These are phyloP conservation scores for Pseudobourletiella spinata DNA, from an alignment of 1,140 invertebrate genomes.

Conservation along the genomic window DNA sequence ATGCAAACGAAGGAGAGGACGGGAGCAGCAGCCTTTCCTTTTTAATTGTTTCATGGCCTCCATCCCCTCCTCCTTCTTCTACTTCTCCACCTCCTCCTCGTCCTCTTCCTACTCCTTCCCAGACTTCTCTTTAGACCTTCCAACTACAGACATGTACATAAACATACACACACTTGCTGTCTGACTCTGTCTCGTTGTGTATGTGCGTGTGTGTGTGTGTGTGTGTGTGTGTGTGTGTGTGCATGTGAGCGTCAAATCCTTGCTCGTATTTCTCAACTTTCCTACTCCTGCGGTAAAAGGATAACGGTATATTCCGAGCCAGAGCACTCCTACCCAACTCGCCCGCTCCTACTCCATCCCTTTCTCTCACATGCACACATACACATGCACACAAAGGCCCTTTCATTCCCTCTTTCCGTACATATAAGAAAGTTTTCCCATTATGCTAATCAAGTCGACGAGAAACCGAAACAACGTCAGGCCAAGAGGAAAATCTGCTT, in stretches of 20 bases:
- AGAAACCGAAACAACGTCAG: constrained; percentile 25
- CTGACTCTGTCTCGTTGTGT: too few species aligned
- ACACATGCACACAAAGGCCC: too few species aligned
- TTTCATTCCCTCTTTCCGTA: background rate
- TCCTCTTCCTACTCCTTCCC: background rate
- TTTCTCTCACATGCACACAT: background rate
- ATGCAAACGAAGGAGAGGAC: background rate
- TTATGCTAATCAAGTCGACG: constrained; percentile 34
- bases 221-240: too few species aligned
- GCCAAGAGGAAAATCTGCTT: constrained; percentile 1
- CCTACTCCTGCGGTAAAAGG: too few species aligned
- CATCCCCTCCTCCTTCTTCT: background rate
- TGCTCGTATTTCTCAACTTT: background rate
- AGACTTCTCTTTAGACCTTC: background rate
- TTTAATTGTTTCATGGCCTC: background rate
- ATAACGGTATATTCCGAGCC: too few species aligned
- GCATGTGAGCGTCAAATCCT: background rate
- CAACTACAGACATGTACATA: too few species aligned
- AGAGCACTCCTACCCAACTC: too few species aligned
- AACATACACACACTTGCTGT: too few species aligned
- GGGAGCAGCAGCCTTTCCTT: background rate
- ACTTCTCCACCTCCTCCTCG: background rate
- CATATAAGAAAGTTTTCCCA: constrained; percentile 33
- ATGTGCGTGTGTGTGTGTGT: too few species aligned
- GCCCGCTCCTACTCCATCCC: too few species aligned